Conservation (phyloP, 1,140 invertebrate species). For the Leucophenga varia region DNA sequence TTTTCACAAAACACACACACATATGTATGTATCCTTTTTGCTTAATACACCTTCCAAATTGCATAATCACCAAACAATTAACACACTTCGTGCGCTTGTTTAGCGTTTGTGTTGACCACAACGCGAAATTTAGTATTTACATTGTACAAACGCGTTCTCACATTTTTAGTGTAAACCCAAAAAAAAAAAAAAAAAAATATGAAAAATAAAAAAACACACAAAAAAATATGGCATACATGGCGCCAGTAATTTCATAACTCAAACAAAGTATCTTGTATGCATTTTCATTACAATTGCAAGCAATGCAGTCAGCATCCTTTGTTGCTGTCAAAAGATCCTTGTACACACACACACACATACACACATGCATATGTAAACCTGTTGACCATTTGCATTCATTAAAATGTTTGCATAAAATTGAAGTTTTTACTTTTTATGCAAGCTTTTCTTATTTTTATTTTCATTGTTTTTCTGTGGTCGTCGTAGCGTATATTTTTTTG, state of each 20-base stretch:
- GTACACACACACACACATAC: not conserved
- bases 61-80: conserved; percentile 44
- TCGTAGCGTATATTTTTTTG: conserved; percentile 38
- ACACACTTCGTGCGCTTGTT: conserved; percentile 30
- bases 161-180: conserved; percentile 33
- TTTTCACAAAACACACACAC: conserved; percentile 35
- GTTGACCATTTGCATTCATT: conserved; percentile 55
- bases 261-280: conserved; percentile 29
- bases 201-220: too few relatives aligned
- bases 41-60: conserved; percentile 26
- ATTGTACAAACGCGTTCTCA: conserved; percentile 27
- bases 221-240: conserved; percentile 32
- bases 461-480: too few relatives aligned
- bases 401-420: conserved; percentile 7
- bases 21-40: conserved; percentile 28
- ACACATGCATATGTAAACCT: conserved; percentile 35
- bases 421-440: conserved; percentile 12
- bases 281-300: conserved; percentile 3
- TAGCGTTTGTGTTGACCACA: conserved; percentile 47
- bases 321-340: not conserved
- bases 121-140: conserved; percentile 50
- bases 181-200: too few relatives aligned
- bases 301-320: conserved; percentile 12
- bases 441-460: conserved; percentile 12
- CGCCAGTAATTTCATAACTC: conserved; percentile 46